phyloP scores from a whole-genome alignment of 2,888 invertebrate species.

The Agrypnus murinus region DNA sequence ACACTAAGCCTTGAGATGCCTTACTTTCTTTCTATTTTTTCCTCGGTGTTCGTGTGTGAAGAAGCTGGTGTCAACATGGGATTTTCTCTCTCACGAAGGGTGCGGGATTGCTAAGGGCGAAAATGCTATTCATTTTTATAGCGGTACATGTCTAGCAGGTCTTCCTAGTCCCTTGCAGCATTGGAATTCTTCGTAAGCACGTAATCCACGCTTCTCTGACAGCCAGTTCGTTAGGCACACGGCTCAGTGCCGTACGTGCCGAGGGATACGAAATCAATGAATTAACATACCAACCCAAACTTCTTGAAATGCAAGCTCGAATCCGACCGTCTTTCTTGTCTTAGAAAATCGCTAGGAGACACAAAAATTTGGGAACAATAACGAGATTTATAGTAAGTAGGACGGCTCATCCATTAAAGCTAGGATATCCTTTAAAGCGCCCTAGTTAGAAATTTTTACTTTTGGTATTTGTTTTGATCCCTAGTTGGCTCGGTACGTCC shows the following conservation, averaged over 20 bases:
- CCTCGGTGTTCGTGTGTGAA: slow-evolving; percentile 64
- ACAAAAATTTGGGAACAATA: background rate
- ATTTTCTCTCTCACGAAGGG: slow-evolving; percentile 61
- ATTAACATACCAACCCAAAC: slow-evolving; percentile 52
- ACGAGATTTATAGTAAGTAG: no score
- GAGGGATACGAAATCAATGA: slow-evolving; percentile 51
- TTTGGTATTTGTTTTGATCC: slow-evolving; percentile 35
- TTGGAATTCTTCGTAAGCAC: slow-evolving; percentile 60
- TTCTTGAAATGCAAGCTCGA: slow-evolving; percentile 11
- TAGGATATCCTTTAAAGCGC: slow-evolving; percentile 8
- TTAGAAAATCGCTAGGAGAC: background rate
- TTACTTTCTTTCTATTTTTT: slow-evolving; percentile 66
- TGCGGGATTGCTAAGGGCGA: slow-evolving; percentile 55
- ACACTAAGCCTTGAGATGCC: slow-evolving; percentile 62
- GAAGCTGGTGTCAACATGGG: slow-evolving; percentile 67
- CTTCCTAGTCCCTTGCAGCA: slow-evolving; percentile 53
- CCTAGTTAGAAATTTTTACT: slow-evolving; percentile 34
- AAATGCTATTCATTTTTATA: slow-evolving; percentile 65
- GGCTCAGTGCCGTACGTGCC: slow-evolving; percentile 59
- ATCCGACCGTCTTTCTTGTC: background rate
- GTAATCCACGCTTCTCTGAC: slow-evolving; percentile 57
- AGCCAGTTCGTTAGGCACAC: slow-evolving; percentile 59
- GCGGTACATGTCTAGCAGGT: slow-evolving; percentile 54
- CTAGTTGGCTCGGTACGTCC: slow-evolving; percentile 17
- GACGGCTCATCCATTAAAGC: background rate